A percentile compares a stretch with the other conserved stretches of the same genome.
These are phyloP conservation scores for Lampris megalopsis DNA, from an alignment of 2,113 vertebrate species.

Conservation along the genomic window DNA sequence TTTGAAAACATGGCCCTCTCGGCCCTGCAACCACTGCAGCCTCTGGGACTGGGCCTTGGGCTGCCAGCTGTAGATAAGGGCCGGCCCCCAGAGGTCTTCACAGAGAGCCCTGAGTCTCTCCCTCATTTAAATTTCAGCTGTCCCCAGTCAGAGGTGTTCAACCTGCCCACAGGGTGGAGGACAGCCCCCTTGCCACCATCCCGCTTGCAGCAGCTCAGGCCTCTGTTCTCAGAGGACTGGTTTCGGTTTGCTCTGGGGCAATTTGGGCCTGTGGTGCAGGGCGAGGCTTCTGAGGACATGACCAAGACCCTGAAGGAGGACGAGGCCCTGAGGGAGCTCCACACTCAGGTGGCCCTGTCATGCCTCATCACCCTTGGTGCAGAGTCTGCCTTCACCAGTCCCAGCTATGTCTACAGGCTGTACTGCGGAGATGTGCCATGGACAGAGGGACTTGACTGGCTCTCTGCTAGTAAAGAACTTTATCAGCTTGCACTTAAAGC, in stretches of 20 bases:
- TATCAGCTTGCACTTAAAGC: slow-evolving; percentile 92
- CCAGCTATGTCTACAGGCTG: slow-evolving; percentile 89
- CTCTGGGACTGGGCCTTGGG: slow-evolving; percentile 81
- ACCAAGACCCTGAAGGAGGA: slow-evolving; percentile 89
- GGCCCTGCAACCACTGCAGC: slow-evolving; percentile 80
- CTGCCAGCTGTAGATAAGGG: slow-evolving; percentile 82
- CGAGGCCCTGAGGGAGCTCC: slow-evolving; percentile 86
- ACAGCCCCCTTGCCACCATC: slow-evolving; percentile 83
- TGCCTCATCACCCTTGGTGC: slow-evolving; percentile 90
- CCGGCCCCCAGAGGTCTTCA: slow-evolving; percentile 81
- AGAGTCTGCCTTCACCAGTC: slow-evolving; percentile 86
- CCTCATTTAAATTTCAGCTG: slow-evolving; percentile 86
- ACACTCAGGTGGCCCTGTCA: slow-evolving; percentile 87
- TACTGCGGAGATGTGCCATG: slow-evolving; percentile 92
- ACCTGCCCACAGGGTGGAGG: slow-evolving; percentile 89
- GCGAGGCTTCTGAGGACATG: slow-evolving; percentile 83
- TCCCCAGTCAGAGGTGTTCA: slow-evolving; percentile 86
- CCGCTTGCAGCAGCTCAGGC: slow-evolving; percentile 85
- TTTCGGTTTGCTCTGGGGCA: slow-evolving; percentile 89
- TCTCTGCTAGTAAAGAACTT: slow-evolving; percentile 89
- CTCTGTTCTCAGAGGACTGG: slow-evolving; percentile 94
- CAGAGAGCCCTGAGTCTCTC: slow-evolving; percentile 63
- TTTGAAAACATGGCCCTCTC: slow-evolving; percentile 82
- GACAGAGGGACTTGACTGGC: slow-evolving; percentile 92
- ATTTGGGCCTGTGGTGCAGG: slow-evolving; percentile 84